A percentile compares a stretch with the other conserved stretches of the same genome.
These are phyloP conservation scores for Paracanthobrama guichenoti DNA, from an alignment of 2,113 vertebrate species.

Conservation along the genomic window DNA sequence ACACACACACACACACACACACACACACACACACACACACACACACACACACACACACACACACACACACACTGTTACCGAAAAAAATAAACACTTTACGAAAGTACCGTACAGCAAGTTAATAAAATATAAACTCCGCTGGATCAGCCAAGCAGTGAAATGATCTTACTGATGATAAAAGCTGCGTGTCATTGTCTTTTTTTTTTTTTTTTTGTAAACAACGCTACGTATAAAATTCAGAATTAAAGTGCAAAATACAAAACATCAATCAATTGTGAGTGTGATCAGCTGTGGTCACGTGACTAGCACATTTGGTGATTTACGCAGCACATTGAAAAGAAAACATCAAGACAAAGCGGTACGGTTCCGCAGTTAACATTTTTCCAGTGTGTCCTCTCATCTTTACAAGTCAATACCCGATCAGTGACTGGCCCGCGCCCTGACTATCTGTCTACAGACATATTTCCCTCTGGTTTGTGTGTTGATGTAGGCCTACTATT, in stretches of 20 bases:
- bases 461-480: not conserved
- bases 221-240: not conserved
- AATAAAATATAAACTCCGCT: not conserved
- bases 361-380: not conserved
- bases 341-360: conserved; percentile 1
- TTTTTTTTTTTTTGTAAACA: not conserved
- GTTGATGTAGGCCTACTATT: not conserved
- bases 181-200: not conserved
- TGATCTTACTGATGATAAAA: not conserved
- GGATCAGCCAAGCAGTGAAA: not conserved
- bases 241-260: not conserved
- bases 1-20: too few relatives aligned
- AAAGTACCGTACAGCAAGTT: not conserved
- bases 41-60: too few relatives aligned
- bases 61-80: not conserved
- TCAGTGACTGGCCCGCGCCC: not conserved
- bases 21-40: too few relatives aligned
- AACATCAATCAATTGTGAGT: conserved; percentile 8
- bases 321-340: not conserved
- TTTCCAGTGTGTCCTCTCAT: not conserved
- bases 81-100: not conserved
- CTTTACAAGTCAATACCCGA: not conserved
- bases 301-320: conserved; percentile 31
- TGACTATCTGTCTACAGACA: not conserved
- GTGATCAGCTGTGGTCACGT: conserved; percentile 34